Percentiles rank a stretch among this genome's conserved stretches.
Conservation (phyloP, 2,113 vertebrate genomes). For the Dermatemys mawii region DNA sequence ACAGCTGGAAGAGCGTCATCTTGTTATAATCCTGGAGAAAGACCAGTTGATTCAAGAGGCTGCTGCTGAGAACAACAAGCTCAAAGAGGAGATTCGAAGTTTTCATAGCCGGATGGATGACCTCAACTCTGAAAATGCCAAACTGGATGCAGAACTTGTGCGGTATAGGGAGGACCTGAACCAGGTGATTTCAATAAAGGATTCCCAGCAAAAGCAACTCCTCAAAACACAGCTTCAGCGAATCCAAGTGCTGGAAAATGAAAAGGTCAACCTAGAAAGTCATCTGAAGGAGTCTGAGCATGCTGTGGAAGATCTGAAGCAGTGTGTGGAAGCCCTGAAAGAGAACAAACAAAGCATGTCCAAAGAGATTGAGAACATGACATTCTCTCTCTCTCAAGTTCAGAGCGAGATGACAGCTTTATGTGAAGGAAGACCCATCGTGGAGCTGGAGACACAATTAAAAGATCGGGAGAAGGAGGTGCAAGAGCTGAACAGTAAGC, state of each 20-base stretch:
- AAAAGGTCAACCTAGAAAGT: slow-evolving; percentile 72
- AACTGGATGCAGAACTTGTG: slow-evolving; percentile 89
- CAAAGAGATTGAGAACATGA: slow-evolving; percentile 71
- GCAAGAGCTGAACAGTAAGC: slow-evolving; percentile 79
- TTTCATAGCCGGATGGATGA: slow-evolving; percentile 89
- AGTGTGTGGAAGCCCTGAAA: slow-evolving; percentile 39
- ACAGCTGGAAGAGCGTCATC: slow-evolving; percentile 91
- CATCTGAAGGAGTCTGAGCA: slow-evolving; percentile 57
- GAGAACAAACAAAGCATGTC: slow-evolving; percentile 67
- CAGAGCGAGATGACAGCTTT: slow-evolving; percentile 60
- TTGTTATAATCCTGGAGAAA: slow-evolving; percentile 91
- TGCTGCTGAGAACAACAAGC: slow-evolving; percentile 90
- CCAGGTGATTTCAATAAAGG: slow-evolving; percentile 93
- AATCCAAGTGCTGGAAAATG: slow-evolving; percentile 82
- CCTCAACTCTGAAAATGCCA: slow-evolving; percentile 92
- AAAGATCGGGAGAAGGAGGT: slow-evolving; percentile 75
- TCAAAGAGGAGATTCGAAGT: slow-evolving; percentile 90
- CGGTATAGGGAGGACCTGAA: slow-evolving; percentile 91
- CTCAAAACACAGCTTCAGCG: slow-evolving; percentile 84
- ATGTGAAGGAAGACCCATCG: slow-evolving; percentile 28
- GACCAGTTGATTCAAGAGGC: slow-evolving; percentile 94
- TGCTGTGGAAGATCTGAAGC: slow-evolving; percentile 53
- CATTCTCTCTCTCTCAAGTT: slow-evolving; percentile 24
- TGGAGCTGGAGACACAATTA: slow-evolving; percentile 71
- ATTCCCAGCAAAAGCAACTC: slow-evolving; percentile 92